Conservation (phyloP, 2,888 invertebrate genomes). For the Sinopyrophorus schimmeli region DNA sequence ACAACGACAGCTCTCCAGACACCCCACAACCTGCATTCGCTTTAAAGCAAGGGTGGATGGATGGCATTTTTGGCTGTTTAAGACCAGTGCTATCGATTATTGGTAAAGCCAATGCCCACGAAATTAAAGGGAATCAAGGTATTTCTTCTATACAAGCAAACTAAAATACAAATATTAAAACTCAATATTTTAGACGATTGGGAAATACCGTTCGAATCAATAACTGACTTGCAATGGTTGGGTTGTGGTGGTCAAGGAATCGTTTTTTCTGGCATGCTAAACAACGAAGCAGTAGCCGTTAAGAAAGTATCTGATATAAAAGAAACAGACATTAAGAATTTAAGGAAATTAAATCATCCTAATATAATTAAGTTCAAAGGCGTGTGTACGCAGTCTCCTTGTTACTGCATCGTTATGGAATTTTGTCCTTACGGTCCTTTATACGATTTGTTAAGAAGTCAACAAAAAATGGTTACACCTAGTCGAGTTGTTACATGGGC, state of each 20-base stretch:
- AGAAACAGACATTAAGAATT: constrained; percentile 91
- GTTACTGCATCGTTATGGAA: constrained; percentile 97
- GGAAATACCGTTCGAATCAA: constrained; percentile 93
- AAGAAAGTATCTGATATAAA: constrained; percentile 92
- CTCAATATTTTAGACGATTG: constrained; percentile 79
- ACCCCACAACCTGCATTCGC: constrained; percentile 55
- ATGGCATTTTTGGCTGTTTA: constrained; percentile 85
- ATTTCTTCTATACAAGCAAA: constrained; percentile 13
- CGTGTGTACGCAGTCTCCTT: constrained; percentile 89
- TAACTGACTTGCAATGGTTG: constrained; percentile 86
- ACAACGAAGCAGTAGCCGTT: constrained; percentile 87
- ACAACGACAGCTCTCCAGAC: constrained; percentile 57
- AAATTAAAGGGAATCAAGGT: constrained; percentile 69
- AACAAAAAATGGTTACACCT: constrained; percentile 84
- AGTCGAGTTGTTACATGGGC: constrained; percentile 88
- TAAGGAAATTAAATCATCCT: constrained; percentile 91
- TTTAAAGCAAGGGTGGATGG: constrained; percentile 72
- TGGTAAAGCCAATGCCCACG: constrained; percentile 73
- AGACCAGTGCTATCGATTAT: constrained; percentile 86
- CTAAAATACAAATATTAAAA: constrained; percentile 20
- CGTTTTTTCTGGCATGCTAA: constrained; percentile 85
- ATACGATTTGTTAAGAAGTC: constrained; percentile 83
- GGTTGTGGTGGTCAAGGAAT: constrained; percentile 97
- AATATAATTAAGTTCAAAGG: constrained; percentile 93
- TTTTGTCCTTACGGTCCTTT: constrained; percentile 95